Percentiles rank a stretch among this genome's conserved stretches.
These are phyloP conservation scores for Spinibarbus caldwelli DNA, from an alignment of 2,797 vertebrate genomes.

Conservation along the genomic window DNA sequence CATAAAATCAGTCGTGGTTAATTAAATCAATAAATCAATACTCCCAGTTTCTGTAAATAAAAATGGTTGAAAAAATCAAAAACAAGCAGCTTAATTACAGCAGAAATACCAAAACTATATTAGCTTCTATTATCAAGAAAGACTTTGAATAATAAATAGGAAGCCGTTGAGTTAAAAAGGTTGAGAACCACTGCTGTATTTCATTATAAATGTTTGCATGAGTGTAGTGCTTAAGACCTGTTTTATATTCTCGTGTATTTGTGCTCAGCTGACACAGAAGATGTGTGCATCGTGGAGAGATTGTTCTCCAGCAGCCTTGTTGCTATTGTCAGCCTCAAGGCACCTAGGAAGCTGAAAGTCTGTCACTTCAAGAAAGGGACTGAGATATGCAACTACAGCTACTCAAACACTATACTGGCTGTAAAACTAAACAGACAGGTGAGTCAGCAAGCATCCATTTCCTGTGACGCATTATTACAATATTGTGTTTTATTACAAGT, in stretches of 20 bases:
- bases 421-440: conserved; percentile 98
- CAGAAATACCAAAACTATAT: background rate
- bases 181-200: background rate
- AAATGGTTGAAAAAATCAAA: background rate
- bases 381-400: conserved; percentile 99
- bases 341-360: conserved; percentile 96
- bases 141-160: background rate
- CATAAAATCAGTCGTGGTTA: background rate
- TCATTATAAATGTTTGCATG: background rate
- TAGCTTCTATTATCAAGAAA: background rate
- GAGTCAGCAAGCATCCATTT: background rate
- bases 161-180: background rate
- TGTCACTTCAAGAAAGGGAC: conserved; percentile 99
- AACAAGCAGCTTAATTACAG: background rate
- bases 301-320: conserved; percentile 97
- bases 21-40: background rate
- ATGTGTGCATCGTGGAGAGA: conserved; percentile 97
- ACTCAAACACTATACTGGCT: conserved; percentile 98
- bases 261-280: conserved; percentile 91
- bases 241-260: background rate
- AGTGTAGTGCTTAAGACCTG: background rate
- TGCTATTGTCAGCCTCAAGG: conserved; percentile 98
- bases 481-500: background rate
- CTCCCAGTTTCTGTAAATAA: background rate
- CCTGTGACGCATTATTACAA: background rate